Evolutionary conservation across 2,113 vertebrate species (phyloP), one percentile per base, ranked within the genome.

Genomic region (Acrocephalus arundinaceus): DNA sequence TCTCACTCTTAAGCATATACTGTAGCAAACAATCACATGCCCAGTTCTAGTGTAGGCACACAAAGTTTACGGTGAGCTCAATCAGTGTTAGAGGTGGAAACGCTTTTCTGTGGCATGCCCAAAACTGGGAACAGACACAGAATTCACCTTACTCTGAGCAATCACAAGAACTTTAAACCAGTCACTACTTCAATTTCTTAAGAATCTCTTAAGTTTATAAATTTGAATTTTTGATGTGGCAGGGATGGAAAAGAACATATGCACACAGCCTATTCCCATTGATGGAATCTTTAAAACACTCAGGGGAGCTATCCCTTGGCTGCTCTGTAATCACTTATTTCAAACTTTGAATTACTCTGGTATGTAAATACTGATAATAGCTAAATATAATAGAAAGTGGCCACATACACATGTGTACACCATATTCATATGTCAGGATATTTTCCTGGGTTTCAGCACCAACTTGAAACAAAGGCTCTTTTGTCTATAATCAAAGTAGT

Each of bases 291-390:
- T 90, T 65, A 58, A 92, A 89, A 54, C 21, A 41, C n/a, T 59
- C 3, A 1, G 7, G 28, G 37, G 43, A 57, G 17, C 31, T 85
- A 39, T 59, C 28, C 6, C 11, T 76, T 48, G 30, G 14, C 35
- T 79, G 27, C 23, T 83, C 25, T 58, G 39, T n/a, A 83, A 91
- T 93, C 48, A n/a, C 20, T 35, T 87, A 52, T 79, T 95, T 85
- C 46, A 94, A 94, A 78, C 17, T 24, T 88, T 77, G 59, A 85
- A 88, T 90, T 95, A 70, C 30, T 74, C 75, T 84, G 78, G 23
- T 71, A 77, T 74, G 82, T 81, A 96, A 95, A 81, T 91, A 67
- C 63, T 18, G 27, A 77, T 88, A 95, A 71, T 79, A 90, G 55
- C 27, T 86, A 77, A 93, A 83, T 86, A 57, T 31, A 85, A 74